Percentiles rank a stretch among this genome's conserved stretches.
Evolutionary conservation across 2,888 invertebrate genomes (phyloP).

Genomic region (Drosophila mayaguana): DNA sequence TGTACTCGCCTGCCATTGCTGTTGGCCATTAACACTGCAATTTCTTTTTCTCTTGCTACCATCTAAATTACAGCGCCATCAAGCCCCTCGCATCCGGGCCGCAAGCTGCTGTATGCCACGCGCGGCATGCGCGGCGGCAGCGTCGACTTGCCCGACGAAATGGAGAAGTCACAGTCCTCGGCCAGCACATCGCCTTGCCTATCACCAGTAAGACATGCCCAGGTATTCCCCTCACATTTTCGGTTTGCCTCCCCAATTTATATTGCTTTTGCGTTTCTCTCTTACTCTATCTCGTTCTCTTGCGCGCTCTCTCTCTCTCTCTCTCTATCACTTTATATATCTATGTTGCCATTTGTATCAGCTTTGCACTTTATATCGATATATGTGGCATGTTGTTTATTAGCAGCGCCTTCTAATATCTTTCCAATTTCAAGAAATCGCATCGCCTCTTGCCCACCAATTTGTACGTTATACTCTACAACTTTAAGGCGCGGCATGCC

Average conservation of each 20-base stretch:
- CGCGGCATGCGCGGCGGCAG: constrained; percentile 96
- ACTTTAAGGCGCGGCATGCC: constrained; percentile 96
- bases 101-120: constrained; percentile 90
- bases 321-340: neutral
- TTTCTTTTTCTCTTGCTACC: constrained; percentile 39
- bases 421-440: constrained; percentile 88
- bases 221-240: constrained; percentile 78
- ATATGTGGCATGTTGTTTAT: constrained; percentile 29
- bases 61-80: constrained; percentile 90
- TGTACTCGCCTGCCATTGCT: constrained; percentile 37
- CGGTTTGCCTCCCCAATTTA: constrained; percentile 48
- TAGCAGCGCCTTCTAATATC: constrained; percentile 26
- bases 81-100: constrained; percentile 95
- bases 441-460: constrained; percentile 95
- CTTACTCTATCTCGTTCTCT: neutral
- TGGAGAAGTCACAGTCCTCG: constrained; percentile 95
- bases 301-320: neutral
- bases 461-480: constrained; percentile 96
- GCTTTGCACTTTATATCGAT: constrained; percentile 1
- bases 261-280: constrained; percentile 1
- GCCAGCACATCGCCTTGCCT: constrained; percentile 97
- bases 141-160: constrained; percentile 96
- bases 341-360: constrained; percentile 2
- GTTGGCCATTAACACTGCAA: constrained; percentile 60
- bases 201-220: constrained; percentile 90